Evolutionary conservation across 2,888 invertebrate species (phyloP).

Genomic region (Halictus quadricinctus): DNA sequence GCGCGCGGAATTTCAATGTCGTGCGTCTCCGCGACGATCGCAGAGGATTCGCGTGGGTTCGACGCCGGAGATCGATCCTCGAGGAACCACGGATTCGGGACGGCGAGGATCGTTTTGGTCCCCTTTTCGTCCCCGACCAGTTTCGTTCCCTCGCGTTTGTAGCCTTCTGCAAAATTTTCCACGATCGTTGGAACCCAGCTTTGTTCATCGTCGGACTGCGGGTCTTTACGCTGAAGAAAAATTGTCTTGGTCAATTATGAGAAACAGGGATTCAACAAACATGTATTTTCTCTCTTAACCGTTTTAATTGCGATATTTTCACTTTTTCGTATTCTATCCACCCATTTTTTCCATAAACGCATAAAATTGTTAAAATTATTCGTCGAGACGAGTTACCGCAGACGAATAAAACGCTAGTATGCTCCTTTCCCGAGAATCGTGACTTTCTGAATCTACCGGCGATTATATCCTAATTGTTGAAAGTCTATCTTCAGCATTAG

Average conservation of each 20-base stretch:
- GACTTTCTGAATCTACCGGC: too few relatives aligned
- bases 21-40: background rate
- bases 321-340: background rate
- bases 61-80: background rate
- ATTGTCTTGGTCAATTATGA: background rate
- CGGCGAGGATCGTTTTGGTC: background rate
- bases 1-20: slow-evolving; percentile 17
- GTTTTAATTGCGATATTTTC: background rate
- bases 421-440: too few relatives aligned
- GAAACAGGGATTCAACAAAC: too few relatives aligned
- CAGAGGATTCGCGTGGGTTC: background rate
- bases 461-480: too few relatives aligned
- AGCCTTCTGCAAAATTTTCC: background rate
- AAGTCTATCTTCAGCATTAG: too few relatives aligned
- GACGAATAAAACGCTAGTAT: too few relatives aligned
- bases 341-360: too few relatives aligned
- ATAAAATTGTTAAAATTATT: background rate
- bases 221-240: background rate
- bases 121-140: background rate
- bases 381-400: background rate
- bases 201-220: too few relatives aligned
- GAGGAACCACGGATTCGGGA: background rate
- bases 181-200: background rate
- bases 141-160: background rate
- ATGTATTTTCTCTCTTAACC: too few relatives aligned